phyloP scores from a whole-genome alignment of 2,113 vertebrate genomes.

The Sarotherodon lohbergeri region DNA sequence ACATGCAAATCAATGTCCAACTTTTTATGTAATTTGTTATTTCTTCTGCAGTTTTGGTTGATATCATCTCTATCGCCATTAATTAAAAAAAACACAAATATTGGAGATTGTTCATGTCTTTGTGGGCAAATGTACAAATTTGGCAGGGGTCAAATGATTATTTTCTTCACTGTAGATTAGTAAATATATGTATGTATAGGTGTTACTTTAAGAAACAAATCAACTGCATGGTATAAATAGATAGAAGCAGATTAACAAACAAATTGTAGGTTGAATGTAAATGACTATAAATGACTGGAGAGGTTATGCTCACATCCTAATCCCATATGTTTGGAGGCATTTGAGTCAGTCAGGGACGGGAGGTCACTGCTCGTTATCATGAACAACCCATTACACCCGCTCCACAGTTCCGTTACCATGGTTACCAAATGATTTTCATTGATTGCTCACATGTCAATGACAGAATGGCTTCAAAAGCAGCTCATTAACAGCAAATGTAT shows the following conservation, averaged over 20 bases:
- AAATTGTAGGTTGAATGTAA: not conserved
- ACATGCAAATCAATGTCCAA: no score
- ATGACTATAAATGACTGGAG: not conserved
- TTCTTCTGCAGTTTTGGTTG: no score
- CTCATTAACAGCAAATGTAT: not conserved
- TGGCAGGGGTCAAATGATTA: not conserved
- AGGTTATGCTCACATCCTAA: not conserved
- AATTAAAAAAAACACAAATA: no score
- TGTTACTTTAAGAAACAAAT: not conserved
- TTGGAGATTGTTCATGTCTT: no score
- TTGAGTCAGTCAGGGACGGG: not conserved
- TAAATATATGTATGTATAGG: not conserved
- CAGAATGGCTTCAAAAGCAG: not conserved
- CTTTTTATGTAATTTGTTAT: no score
- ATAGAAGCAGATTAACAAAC: not conserved
- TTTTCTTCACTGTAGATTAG: not conserved
- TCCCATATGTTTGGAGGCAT: not conserved
- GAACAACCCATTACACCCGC: not conserved
- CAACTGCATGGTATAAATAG: not conserved
- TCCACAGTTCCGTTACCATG: not conserved
- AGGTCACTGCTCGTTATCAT: not conserved
- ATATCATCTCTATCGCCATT: no score
- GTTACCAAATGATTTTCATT: not conserved
- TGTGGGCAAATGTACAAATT: not conserved
- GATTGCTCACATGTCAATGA: not conserved